phyloP scores from a whole-genome alignment of 2,888 invertebrate genomes.

The Silvanus unidentatus region DNA sequence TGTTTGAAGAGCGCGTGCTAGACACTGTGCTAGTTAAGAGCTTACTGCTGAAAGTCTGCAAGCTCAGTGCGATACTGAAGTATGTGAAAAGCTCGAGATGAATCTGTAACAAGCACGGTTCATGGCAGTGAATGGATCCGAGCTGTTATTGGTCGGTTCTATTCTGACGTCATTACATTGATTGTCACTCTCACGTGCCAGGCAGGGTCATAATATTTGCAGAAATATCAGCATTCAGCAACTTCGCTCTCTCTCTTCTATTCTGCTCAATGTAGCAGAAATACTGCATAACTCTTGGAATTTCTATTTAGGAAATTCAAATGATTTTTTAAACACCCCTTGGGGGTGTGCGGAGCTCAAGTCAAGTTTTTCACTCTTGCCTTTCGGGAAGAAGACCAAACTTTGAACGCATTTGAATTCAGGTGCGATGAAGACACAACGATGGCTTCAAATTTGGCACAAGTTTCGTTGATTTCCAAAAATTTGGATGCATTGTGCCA shows the following conservation, averaged over 20 bases:
- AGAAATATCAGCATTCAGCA: conserved; percentile 26
- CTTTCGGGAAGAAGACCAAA: too few relatives aligned
- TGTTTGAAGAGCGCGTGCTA: conserved; percentile 19
- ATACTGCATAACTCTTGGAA: conserved; percentile 2
- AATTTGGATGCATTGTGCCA: conserved; percentile 13
- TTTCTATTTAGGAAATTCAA: background rate
- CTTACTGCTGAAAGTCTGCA: conserved; percentile 26
- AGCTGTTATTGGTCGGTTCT: conserved; percentile 54
- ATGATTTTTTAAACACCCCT: too few relatives aligned
- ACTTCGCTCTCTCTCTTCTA: conserved; percentile 1
- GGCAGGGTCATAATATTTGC: conserved; percentile 38
- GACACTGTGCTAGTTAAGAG: conserved; percentile 14
- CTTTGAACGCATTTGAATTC: too few relatives aligned
- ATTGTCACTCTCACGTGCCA: conserved; percentile 57
- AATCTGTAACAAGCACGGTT: conserved; percentile 42
- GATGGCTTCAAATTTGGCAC: too few relatives aligned
- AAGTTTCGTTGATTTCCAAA: too few relatives aligned
- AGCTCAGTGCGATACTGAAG: conserved; percentile 35
- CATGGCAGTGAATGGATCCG: conserved; percentile 61
- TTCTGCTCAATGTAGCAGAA: background rate
- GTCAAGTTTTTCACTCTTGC: too few relatives aligned
- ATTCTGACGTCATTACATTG: conserved; percentile 71
- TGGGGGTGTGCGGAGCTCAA: too few relatives aligned
- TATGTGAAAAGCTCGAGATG: conserved; percentile 31
- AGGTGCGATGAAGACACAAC: too few relatives aligned